Evolutionary conservation across 2,797 vertebrate species (phyloP).

Genomic region (Cryptoblepharus egeriae): DNA sequence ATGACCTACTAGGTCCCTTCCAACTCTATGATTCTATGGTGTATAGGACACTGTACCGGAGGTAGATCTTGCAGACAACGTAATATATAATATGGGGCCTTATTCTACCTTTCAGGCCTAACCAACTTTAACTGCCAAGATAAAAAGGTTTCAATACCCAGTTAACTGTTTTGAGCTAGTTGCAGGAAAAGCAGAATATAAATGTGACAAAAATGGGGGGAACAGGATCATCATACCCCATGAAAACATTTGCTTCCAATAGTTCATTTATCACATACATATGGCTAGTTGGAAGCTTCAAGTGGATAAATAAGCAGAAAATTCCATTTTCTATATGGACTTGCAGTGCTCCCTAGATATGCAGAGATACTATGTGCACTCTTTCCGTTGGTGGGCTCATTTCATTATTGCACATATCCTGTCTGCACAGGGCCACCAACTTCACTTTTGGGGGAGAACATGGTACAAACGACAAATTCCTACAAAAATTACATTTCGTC

Average conservation of each 20-base stretch:
- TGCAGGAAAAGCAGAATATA: neutral
- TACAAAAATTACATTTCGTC: conserved; percentile 68
- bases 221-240: neutral
- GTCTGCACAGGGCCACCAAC: conserved; percentile 9
- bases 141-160: neutral
- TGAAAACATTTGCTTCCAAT: neutral
- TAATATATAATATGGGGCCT: neutral
- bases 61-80: neutral
- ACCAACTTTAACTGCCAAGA: neutral
- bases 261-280: neutral
- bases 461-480: conserved; percentile 68
- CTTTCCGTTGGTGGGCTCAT: neutral
- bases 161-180: neutral
- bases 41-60: neutral
- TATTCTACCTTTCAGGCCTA: neutral
- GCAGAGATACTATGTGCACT: neutral
- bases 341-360: neutral
- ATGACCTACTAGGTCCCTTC: no score
- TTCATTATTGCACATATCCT: neutral
- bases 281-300: neutral
- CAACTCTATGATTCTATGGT: no score
- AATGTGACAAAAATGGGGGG: neutral
- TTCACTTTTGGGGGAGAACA: conserved; percentile 30
- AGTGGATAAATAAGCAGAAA: neutral
- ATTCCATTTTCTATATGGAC: neutral